These are phyloP conservation scores for Cactoblastis cactorum DNA, from an alignment of 2,888 invertebrate species.

Conservation along the genomic window DNA sequence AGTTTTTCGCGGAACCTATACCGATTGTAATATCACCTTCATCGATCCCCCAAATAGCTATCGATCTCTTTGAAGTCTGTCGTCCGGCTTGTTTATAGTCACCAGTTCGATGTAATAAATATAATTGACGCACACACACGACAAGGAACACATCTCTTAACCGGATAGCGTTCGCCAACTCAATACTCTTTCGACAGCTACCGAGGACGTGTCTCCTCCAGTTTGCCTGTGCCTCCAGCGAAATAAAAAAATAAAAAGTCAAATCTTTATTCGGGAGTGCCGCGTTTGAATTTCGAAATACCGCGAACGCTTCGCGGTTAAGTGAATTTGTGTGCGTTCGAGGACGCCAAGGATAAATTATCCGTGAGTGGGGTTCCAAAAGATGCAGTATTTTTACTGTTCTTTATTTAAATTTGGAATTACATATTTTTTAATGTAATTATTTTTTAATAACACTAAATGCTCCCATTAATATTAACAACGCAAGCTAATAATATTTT, in stretches of 20 bases:
- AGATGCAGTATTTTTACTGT: slow-evolving; percentile 26
- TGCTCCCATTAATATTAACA: too few relatives aligned
- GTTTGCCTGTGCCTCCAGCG: slow-evolving; percentile 44
- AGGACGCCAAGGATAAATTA: slow-evolving; percentile 37
- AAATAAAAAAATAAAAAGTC: slow-evolving; percentile 33
- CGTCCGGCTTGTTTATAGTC: slow-evolving; percentile 65
- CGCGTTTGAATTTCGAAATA: slow-evolving; percentile 45
- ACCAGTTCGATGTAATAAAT: slow-evolving; percentile 70
- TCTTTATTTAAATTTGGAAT: slow-evolving; percentile 17
- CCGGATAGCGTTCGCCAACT: slow-evolving; percentile 59
- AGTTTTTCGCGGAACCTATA: neutral
- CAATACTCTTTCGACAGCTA: slow-evolving; percentile 70
- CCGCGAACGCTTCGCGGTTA: slow-evolving; percentile 39
- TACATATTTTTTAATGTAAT: neutral
- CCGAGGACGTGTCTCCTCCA: slow-evolving; percentile 63
- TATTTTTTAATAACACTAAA: neutral
- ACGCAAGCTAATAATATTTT: too few relatives aligned
- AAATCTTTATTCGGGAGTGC: slow-evolving; percentile 28
- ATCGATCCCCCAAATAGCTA: slow-evolving; percentile 59
- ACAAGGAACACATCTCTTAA: slow-evolving; percentile 57
- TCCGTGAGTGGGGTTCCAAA: slow-evolving; percentile 50
- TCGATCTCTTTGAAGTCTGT: slow-evolving; percentile 76
- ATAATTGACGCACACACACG: slow-evolving; percentile 70
- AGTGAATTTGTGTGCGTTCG: slow-evolving; percentile 45
- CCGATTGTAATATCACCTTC: slow-evolving; percentile 18